Conservation (phyloP, 2,888 invertebrate genomes). For the Sarcophaga caerulescens region DNA sequence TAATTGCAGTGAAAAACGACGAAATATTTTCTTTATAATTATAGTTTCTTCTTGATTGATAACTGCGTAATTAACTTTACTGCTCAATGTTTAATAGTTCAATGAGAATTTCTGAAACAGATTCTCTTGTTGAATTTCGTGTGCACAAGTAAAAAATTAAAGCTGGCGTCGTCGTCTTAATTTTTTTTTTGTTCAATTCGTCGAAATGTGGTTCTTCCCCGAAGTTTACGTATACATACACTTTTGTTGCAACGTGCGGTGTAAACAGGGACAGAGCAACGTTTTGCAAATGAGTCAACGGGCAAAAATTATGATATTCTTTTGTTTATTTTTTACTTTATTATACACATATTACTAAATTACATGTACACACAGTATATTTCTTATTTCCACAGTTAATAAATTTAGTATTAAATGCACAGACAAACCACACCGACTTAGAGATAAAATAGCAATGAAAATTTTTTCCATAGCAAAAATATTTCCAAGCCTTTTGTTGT, state of each 20-base stretch:
- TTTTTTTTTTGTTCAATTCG: neutral
- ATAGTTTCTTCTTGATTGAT: slow-evolving; percentile 7
- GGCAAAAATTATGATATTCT: slow-evolving; percentile 1
- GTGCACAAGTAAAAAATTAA: slow-evolving; percentile 17
- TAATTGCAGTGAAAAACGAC: neutral
- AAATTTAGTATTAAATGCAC: neutral
- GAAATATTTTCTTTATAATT: neutral
- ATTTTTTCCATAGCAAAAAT: neutral
- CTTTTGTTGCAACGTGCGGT: neutral
- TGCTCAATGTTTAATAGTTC: slow-evolving; percentile 39
- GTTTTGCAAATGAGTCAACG: slow-evolving; percentile 34
- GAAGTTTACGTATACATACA: slow-evolving; percentile 3
- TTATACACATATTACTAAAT: neutral
- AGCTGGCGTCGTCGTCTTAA: neutral
- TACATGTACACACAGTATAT: neutral
- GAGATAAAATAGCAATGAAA: slow-evolving; percentile 28
- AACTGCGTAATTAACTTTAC: slow-evolving; percentile 58
- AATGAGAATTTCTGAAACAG: slow-evolving; percentile 31
- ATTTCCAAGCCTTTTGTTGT: neutral
- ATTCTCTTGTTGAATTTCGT: neutral
- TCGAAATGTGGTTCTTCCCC: slow-evolving; percentile 64
- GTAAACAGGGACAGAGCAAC: neutral
- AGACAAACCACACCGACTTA: neutral
- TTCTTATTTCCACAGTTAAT: neutral
- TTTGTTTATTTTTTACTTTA: slow-evolving; percentile 9